Percentiles rank a stretch among this genome's conserved stretches.
phyloP scores from a whole-genome alignment of 2,888 invertebrate genomes.

The Pristionchus mayeri region DNA sequence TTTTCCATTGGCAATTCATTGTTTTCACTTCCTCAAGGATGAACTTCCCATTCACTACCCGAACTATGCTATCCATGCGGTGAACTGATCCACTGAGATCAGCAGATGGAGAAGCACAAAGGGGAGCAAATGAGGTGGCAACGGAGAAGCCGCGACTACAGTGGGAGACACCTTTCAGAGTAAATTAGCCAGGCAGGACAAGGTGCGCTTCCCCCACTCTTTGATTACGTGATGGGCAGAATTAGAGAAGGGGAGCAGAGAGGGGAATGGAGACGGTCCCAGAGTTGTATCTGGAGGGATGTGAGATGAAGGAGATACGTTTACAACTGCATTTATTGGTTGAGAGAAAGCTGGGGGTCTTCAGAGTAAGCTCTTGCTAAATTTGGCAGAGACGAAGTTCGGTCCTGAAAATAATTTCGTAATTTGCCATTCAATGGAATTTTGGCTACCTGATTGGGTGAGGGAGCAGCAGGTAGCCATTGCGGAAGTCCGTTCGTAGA shows the following conservation, averaged over 20 bases:
- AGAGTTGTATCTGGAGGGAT: not conserved
- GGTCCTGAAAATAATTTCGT: not conserved
- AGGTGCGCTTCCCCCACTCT: not conserved
- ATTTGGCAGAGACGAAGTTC: not conserved
- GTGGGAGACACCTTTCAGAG: slow-evolving; percentile 1
- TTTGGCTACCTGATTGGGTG: not conserved
- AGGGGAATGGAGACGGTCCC: slow-evolving; percentile 5
- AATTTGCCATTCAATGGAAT: not conserved
- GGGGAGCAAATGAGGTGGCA: not conserved
- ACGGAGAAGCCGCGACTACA: not conserved
- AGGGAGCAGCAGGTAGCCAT: not conserved
- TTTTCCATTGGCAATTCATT: slow-evolving; percentile 34
- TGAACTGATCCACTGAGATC: not conserved
- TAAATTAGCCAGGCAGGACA: not conserved
- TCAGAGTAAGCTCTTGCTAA: not conserved
- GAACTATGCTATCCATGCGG: slow-evolving; percentile 6
- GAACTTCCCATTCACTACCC: slow-evolving; percentile 21
- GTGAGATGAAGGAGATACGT: slow-evolving; percentile 38
- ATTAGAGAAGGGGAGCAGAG: not conserved
- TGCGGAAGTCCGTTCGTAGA: not conserved
- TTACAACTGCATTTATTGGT: slow-evolving; percentile 46
- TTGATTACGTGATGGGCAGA: slow-evolving; percentile 1
- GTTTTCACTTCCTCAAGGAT: slow-evolving; percentile 39
- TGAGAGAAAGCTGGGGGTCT: not conserved
- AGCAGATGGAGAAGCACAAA: not conserved